phyloP scores from a whole-genome alignment of 2,797 vertebrate species.

The Melanotaenia trifasciata region DNA sequence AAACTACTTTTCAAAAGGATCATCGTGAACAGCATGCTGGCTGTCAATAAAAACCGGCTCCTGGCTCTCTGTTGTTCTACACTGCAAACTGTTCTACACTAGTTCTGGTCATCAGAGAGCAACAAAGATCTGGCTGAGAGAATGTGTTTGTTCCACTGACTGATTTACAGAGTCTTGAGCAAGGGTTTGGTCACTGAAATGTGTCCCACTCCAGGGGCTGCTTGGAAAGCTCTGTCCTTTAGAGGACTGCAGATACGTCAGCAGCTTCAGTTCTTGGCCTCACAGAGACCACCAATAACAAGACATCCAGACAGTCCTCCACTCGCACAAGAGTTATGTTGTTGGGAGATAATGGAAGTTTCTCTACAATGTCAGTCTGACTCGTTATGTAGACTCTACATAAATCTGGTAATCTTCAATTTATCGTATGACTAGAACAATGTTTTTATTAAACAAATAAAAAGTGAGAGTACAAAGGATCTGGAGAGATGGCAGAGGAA shows the following conservation, averaged over 20 bases:
- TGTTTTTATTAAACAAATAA: not conserved
- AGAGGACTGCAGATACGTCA: slow-evolving; percentile 15
- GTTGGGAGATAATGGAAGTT: not conserved
- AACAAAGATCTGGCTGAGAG: slow-evolving; percentile 2
- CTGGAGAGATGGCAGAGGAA: not conserved
- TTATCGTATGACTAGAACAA: not conserved
- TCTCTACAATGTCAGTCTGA: not conserved
- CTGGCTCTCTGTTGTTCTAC: slow-evolving; percentile 8
- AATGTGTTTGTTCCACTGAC: not conserved
- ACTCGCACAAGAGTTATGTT: not conserved
- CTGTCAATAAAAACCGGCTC: not conserved
- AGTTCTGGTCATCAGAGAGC: not conserved
- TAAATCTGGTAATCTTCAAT: slow-evolving; percentile 1
- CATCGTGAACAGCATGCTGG: slow-evolving; percentile 15
- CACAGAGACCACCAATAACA: slow-evolving; percentile 49
- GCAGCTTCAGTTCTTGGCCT: slow-evolving; percentile 25
- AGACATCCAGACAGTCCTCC: slow-evolving; percentile 4
- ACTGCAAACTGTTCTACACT: slow-evolving; percentile 20
- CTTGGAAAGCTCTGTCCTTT: slow-evolving; percentile 18
- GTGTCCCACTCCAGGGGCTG: slow-evolving; percentile 38
- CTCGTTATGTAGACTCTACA: slow-evolving; percentile 2
- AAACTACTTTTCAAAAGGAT: slow-evolving; percentile 18
- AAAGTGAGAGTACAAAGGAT: slow-evolving; percentile 1
- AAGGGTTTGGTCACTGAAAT: not conserved
- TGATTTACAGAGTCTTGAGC: not conserved